Evolutionary conservation across 23 tunicate species (phyloP), one percentile per base, ranked within the genome.

Genomic region (Oikopleura dioica): DNA sequence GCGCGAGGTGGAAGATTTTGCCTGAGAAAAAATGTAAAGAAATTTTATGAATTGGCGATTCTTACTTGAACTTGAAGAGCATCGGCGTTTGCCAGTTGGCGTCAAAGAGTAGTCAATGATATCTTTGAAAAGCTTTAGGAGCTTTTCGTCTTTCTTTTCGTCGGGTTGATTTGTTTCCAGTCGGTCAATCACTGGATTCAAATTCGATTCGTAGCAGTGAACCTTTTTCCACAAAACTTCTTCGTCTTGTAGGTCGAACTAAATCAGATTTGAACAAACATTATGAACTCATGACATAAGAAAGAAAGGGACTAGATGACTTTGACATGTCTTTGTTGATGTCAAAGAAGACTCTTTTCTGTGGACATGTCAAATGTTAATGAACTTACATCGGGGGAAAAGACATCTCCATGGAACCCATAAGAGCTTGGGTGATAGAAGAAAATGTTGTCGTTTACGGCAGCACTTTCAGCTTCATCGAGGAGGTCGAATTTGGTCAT

Each of bases 401-500:
- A 63, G 2, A 21, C 26, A 2, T 63, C 72, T 23, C 72, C 72
- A 63, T 12, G 26, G 33, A 63, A 63, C 32, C 72, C 72, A 63
- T 63, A 63, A 5, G 72, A 63, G 4, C 26, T 31, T 24, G 72
- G 72, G 33, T 63, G 72, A 63, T 63, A 63, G 72, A 12, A 63
- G 33, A 44, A 44, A 21, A 44, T 44, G 9, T 44, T 44, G 9
- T 44, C 55, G 16, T 44, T 44, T 9, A 44, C 55, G 55, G 21
- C 16, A 44, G 9, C 16, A 9, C 21, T 9, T 21, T 44, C 55
- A 44, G 16, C 21, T 21, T 9, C 16, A 21, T 44, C 21, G 16
- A 63, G 72, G 33, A 63, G 33, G 26, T 63, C 72, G 72, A 63
- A 63, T 63, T 63, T 63, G 33, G 72, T 89, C 78, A 81, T 89